Percentiles rank a stretch among this genome's conserved stretches.
Evolutionary conservation across 2,113 vertebrate genomes (phyloP).

Genomic region (pig (Sus scrofa)): T2T-Sscrofa CM000818.6:102229501-102230000

Average conservation of each 20-base stretch:
- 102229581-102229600: too few relatives aligned
- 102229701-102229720: not conserved
- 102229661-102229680: not conserved
- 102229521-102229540: too few relatives aligned
- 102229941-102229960: not conserved
- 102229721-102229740: not conserved
- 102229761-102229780: not conserved
- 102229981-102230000: not conserved
- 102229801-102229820: not conserved
- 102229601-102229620: too few relatives aligned
- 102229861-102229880: slow-evolving; percentile 42
- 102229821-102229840: not conserved
- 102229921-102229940: slow-evolving; percentile 33
- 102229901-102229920: slow-evolving; percentile 33
- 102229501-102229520: too few relatives aligned
- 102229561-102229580: too few relatives aligned
- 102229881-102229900: not conserved
- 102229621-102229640: too few relatives aligned
- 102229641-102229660: too few relatives aligned
- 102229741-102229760: not conserved
- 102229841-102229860: not conserved
- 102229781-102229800: not conserved
- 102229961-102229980: not conserved
- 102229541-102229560: too few relatives aligned
- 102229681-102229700: not conserved